A percentile compares a stretch with the other conserved stretches of the same genome.
Evolutionary conservation across 2,113 vertebrate species (phyloP).

Genomic region (Camelus bactrianus): DNA sequence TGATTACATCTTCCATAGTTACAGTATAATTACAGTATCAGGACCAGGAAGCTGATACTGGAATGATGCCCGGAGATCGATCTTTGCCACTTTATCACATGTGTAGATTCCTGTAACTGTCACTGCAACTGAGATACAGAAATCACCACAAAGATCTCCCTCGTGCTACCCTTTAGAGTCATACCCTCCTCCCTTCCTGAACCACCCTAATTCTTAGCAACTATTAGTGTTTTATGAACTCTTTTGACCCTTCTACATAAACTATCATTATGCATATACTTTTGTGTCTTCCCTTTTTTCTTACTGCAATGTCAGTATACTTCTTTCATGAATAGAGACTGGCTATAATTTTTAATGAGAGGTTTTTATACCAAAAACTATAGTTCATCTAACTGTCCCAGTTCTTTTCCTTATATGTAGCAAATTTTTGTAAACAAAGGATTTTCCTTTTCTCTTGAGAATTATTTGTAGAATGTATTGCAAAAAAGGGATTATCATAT

Average conservation of each 20-base stretch:
- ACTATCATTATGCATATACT: background rate
- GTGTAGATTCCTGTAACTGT: background rate
- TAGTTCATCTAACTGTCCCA: slow-evolving; percentile 13
- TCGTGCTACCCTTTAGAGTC: background rate
- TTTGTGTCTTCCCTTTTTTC: slow-evolving; percentile 9
- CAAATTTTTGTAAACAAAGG: background rate
- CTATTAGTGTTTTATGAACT: background rate
- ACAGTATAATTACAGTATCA: background rate
- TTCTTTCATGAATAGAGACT: background rate
- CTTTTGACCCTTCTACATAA: background rate
- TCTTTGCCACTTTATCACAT: background rate
- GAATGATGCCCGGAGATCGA: background rate
- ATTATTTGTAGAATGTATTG: background rate
- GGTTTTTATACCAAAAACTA: slow-evolving; percentile 24
- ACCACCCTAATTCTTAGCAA: background rate
- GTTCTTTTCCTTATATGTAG: slow-evolving; percentile 6
- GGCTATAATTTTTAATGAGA: slow-evolving; percentile 20
- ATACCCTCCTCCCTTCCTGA: no score
- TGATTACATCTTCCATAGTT: background rate
- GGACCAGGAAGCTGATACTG: background rate
- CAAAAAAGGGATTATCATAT: slow-evolving; percentile 11
- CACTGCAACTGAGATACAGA: background rate
- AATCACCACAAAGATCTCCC: background rate
- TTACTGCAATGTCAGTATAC: background rate
- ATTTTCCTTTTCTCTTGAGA: background rate